These are phyloP conservation scores for Chinchilla lanigera DNA, from an alignment of 2,113 vertebrate species.

Conservation along the genomic window DNA sequence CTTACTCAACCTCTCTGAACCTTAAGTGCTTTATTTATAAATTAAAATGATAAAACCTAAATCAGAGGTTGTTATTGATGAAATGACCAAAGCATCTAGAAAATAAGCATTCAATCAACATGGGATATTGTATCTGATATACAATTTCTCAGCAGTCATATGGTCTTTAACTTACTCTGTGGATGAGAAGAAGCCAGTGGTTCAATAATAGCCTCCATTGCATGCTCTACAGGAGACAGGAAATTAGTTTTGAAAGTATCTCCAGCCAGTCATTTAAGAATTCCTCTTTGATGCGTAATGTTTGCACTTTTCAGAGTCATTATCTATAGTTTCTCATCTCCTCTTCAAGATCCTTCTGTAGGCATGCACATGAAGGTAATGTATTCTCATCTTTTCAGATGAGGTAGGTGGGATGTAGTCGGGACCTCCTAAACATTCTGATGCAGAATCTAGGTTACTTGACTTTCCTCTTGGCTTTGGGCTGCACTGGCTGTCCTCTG, in stretches of 20 bases:
- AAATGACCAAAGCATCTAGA: neutral
- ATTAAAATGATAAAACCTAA: neutral
- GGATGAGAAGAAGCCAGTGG: neutral
- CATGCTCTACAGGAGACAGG: neutral
- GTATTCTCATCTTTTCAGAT: neutral
- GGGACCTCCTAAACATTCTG: neutral
- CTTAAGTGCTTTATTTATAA: neutral
- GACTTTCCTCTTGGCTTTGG: neutral
- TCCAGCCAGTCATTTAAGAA: neutral
- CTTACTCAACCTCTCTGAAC: neutral
- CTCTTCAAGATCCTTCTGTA: neutral
- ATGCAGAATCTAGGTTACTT: neutral
- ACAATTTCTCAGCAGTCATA: neutral
- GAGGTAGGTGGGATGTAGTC: neutral
- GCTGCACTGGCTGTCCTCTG: neutral
- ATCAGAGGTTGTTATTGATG: neutral
- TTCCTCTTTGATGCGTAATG: neutral
- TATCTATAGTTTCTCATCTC: neutral
- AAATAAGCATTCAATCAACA: neutral
- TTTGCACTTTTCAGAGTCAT: neutral
- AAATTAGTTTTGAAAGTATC: conserved; percentile 5
- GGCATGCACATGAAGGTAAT: neutral
- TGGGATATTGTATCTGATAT: neutral
- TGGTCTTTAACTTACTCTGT: neutral
- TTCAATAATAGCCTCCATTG: neutral